Base-by-base conservation (phyloP, 2,888 invertebrate genomes). In the Polia nebulosa region DNA sequence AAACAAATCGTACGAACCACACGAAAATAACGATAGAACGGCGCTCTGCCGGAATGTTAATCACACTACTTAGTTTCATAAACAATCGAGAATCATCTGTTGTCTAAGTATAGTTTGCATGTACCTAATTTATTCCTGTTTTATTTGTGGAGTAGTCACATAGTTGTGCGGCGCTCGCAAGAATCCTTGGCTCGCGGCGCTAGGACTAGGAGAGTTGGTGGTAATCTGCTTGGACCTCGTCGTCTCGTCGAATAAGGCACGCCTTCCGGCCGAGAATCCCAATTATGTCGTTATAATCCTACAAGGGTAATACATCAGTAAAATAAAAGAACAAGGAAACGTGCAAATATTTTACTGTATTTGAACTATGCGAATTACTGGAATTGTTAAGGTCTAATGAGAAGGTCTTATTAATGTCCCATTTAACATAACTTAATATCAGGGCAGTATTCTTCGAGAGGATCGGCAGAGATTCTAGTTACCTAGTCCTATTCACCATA, bases 261-360 rank as follows among this genome's bases (percentile, higher is more conserved):
- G 82, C 79, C 80, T 81, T 84, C 77, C 78, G 78, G 64, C 71
- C 64, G 71, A 82, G 81, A 85, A 90, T 89, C 80, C 84, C 81
- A 85, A 79, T 82, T 78, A 88, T 85, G 83, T 82, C 80, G 78
- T 76, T 83, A 81, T 80, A 71, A 56, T 80, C 66, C 62, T 77
- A 65, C 69, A 68, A 76, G 81, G 82, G 79, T 79, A 80, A 81
- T 81, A 80, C 75, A 80, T 76, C 76, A 70, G 58, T 61, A 64
- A 62, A 74, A 29, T 57, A 51, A 72, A 74, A n/a, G n/a, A 73
- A 74, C 70, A 52, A 81, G 72, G 62, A 78, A 74, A 78, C 66
- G 49, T 58, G 63, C 58, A 77, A 76, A 68, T 68, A 76, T 66
- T 73, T 69, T 61, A 61, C 56, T 51, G 45, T 36, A 72, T 65